Percentiles rank a stretch among this genome's conserved stretches.
These are phyloP conservation scores for Drosophila ambigua DNA, from an alignment of 1,140 invertebrate genomes.

Conservation along the genomic window DNA sequence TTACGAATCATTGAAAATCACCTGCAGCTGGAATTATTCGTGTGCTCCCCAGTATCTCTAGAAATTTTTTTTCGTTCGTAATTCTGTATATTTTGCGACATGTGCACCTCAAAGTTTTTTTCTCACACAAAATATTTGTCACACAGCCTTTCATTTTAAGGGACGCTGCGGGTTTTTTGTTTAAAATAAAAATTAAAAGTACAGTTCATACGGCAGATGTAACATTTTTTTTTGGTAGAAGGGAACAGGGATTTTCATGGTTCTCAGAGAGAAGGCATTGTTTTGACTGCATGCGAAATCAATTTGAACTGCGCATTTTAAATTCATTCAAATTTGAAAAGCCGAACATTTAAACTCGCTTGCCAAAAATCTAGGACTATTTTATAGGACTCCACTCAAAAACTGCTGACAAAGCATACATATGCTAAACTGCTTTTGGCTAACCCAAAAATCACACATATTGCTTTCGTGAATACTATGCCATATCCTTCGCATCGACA, in stretches of 20 bases:
- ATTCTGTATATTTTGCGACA: slow-evolving; percentile 56
- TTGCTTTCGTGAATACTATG: slow-evolving; percentile 57
- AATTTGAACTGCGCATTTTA: slow-evolving; percentile 28
- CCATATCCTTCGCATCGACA: slow-evolving; percentile 47
- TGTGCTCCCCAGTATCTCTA: slow-evolving; percentile 45
- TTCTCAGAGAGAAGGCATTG: slow-evolving; percentile 24
- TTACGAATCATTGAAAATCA: slow-evolving; percentile 60
- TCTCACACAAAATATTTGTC: slow-evolving; percentile 38
- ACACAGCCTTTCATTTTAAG: slow-evolving; percentile 15
- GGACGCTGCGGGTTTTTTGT: slow-evolving; percentile 21
- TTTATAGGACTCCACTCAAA: slow-evolving; percentile 59
- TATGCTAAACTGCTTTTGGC: slow-evolving; percentile 55
- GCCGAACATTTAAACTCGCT: slow-evolving; percentile 67
- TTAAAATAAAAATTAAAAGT: slow-evolving; percentile 66
- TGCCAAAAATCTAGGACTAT: slow-evolving; percentile 69
- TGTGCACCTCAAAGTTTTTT: slow-evolving; percentile 46
- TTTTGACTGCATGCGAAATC: slow-evolving; percentile 48
- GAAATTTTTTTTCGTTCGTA: slow-evolving; percentile 37
- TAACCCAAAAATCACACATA: slow-evolving; percentile 37
- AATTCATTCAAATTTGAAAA: slow-evolving; percentile 67
- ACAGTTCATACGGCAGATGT: slow-evolving; percentile 40
- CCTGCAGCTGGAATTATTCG: slow-evolving; percentile 67
- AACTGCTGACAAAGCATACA: slow-evolving; percentile 58
- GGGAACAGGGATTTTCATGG: slow-evolving; percentile 7
- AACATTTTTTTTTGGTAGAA: background rate